Evolutionary conservation across 2,797 vertebrate species (phyloP), one percentile per base, ranked within the genome.

Genomic region (Schizopygopsis pylzovi): DNA sequence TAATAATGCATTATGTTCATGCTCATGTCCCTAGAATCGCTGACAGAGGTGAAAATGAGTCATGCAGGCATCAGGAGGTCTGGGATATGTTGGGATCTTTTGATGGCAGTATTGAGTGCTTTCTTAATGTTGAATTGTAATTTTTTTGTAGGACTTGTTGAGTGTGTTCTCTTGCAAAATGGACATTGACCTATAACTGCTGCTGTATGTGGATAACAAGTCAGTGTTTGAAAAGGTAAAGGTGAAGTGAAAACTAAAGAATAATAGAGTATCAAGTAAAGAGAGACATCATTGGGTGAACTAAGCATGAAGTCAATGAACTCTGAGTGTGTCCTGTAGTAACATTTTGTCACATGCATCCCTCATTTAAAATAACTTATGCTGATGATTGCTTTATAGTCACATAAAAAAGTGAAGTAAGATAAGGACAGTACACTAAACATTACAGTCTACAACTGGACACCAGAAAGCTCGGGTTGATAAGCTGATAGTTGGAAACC

Each of bases 261-360:
- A 65, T 47, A 63, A 37, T 47, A 47, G 25, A 61, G 41, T n/a
- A 16, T 18, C 25, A 43, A 43, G n/a, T 59, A n/a, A 25, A 63
- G 49, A 49, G 33, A 49, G 33, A 85, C 15, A 45, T 28, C 43
- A 45, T 63, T 47, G 43, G 49, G 33, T 73, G 77, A 59, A 73
- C 68, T 37, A 39, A 3, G 37, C 7, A 65, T 65, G 0, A 83
- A 75, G 71, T 65, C 37, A 56, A 43, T 33, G 37, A 75, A 68
- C 45, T 79, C 70, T 28, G 47, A 47, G 2, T 20, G 37, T 81
- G 82, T 81, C 86, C 86, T 52, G 25, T 45, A 77, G 52, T 85
- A 61, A 87, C 54, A 72, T 61, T 80, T 68, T 68, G 39, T 63
- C 52, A 71, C 67, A 59, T 59, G 52, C 41, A 59, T 52, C 22